Evolutionary conservation across 1,140 invertebrate genomes (phyloP), one percentile per base, ranked within the genome.

Genomic region (Pomacea maculata): DNA sequence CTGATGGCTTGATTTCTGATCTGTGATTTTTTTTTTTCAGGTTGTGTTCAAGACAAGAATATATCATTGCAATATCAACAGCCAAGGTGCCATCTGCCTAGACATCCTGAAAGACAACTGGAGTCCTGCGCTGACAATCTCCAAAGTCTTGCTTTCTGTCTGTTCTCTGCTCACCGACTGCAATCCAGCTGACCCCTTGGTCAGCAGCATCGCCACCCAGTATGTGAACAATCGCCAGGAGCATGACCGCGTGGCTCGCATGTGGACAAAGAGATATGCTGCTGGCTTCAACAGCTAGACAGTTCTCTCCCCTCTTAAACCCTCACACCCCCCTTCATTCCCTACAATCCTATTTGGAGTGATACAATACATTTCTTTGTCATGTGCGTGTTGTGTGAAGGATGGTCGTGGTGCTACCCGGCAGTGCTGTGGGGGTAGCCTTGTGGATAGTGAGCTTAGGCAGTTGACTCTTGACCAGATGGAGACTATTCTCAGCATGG

Each of bases 191-290:
- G 98, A 99, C 94, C 98, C 98, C 10, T 92, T 99, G 87, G 98
- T 99, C 65, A 97, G 97, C 79, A 98, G 96, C 91, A 99, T 99
- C 93, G 98, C 98, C 64, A 98, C 97, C 83, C 97, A 99, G 94
- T 99, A 98, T 93, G 93, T 98, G 85, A 96, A 98, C 91, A 99
- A 99, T 93, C 94, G 97, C 79, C 96, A 98, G 92, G 97, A 99
- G 92, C 98, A 99, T 89, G 98, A 99, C 93, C 95, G 97, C 90
- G 98, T 98, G 91, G 98, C 98, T 83, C 94, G 97, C 90, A 94
- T 98, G 84, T 99, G 98, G 98, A 99, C 98, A 86, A 99, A 99
- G 92, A 94, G 97, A 87, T 99, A 98, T 92, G 97, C 97, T 80
- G 97, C 96, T 94, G 97, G 96, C 81, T 76, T 85, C 61, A 83